Evolutionary conservation across 2,797 vertebrate genomes (phyloP), one percentile per base, ranked within the genome.

Genomic region (Acipenser transmontanus): DNA sequence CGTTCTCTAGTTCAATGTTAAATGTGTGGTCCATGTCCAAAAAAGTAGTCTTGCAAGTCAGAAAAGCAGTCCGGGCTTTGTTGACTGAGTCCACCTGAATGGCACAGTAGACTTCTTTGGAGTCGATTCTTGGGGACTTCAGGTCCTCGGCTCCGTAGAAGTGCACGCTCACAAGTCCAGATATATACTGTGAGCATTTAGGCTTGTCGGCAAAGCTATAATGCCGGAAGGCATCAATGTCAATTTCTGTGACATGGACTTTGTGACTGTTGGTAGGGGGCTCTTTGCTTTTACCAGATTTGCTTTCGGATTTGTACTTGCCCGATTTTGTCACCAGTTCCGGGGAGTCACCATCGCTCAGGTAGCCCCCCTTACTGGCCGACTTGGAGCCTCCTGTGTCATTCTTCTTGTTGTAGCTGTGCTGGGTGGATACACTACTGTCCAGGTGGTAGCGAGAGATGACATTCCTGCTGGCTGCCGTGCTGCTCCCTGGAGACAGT

Each of bases 11-110:
- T 74, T 98, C 95, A 54, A 99, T 98, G 85, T 99, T 98, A 80
- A 99, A 99, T 0, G 96, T 98, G 80, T 98, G 97, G 82, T 98
- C 96, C 96, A 99, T 98, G 72, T 94, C 95, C 59, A 99, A 82
- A 82, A 98, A 98, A 0, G 94, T 74, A 0, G 95, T 95, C 69
- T 93, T 89, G 69, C 97, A 99, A 0, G 95, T 96, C 56, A 99
- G 93, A 67, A 99, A 88, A 8, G 96, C 96, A 1, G 96, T 99
- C 57, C 96, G 92, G 7, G 97, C 97, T 84, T 98, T 97, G 68
- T 98, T 99, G 20, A 98, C 93, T 0, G 94, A 94, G 82, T 99
- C 97, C 71, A 99, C 95, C 76, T 99, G 97, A 82, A 99, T 99
- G 77, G 96, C 96, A 72, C 96, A 99, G 74, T 96, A 98, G 66